A percentile compares a stretch with the other conserved stretches of the same genome.
phyloP scores from a whole-genome alignment of 2,888 invertebrate species.

The Molorchus minor region DNA sequence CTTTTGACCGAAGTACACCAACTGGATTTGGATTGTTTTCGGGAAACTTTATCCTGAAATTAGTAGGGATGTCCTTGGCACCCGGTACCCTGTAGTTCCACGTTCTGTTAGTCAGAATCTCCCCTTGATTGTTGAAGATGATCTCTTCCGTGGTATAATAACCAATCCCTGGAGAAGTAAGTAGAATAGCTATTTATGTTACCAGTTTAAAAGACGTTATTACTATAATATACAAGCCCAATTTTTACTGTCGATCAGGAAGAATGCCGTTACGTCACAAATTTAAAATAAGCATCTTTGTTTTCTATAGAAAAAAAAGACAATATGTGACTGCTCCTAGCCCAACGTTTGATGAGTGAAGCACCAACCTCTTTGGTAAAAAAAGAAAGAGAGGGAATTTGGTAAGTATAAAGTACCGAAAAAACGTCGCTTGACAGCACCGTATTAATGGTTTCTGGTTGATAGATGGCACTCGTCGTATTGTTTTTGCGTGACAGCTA shows the following conservation, averaged over 20 bases:
- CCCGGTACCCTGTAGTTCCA: constrained; percentile 86
- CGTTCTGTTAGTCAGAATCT: constrained; percentile 77
- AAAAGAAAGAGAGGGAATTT: not conserved
- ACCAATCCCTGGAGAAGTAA: constrained; percentile 63
- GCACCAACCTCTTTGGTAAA: not conserved
- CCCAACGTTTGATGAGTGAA: not conserved
- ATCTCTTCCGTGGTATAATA: constrained; percentile 77
- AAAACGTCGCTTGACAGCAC: too few species aligned
- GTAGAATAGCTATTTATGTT: not conserved
- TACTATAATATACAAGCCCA: too few species aligned
- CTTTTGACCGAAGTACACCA: constrained; percentile 79
- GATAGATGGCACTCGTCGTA: too few species aligned
- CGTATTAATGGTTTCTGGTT: too few species aligned
- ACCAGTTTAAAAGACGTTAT: too few species aligned
- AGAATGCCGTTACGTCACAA: too few species aligned
- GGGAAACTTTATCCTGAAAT: constrained; percentile 76
- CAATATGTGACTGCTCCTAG: too few species aligned
- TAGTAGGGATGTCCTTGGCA: constrained; percentile 79
- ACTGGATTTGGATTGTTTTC: constrained; percentile 72
- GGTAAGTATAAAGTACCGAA: not conserved
- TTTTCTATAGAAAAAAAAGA: not conserved
- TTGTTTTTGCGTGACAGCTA: too few species aligned
- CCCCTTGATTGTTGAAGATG: constrained; percentile 70
- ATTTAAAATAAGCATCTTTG: too few species aligned
- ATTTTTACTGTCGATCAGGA: too few species aligned